Percentiles rank a stretch among this genome's conserved stretches.
Conservation (phyloP, 2,888 invertebrate genomes). For the Drosophila paramelanica region DNA sequence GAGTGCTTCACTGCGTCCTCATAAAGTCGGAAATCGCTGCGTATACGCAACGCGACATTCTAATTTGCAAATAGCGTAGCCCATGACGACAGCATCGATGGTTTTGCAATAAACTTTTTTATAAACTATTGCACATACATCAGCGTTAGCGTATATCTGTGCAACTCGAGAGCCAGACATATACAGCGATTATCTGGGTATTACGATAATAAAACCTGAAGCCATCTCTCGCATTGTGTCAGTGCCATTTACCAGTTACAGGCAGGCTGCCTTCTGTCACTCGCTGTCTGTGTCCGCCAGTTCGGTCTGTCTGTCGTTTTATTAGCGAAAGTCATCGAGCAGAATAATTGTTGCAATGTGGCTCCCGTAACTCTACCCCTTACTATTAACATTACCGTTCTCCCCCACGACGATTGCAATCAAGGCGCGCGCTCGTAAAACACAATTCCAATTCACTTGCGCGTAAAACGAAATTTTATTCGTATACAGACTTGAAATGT, state of each 20-base stretch:
- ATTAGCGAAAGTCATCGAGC: slow-evolving; percentile 83
- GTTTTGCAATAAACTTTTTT: slow-evolving; percentile 55
- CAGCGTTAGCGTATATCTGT: slow-evolving; percentile 18
- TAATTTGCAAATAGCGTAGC: slow-evolving; percentile 46
- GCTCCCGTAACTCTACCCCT: slow-evolving; percentile 29
- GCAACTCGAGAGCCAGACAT: slow-evolving; percentile 20
- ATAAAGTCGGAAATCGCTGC: slow-evolving; percentile 9
- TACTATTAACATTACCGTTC: slow-evolving; percentile 31
- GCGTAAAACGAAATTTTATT: slow-evolving; percentile 66
- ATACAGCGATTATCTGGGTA: slow-evolving; percentile 61
- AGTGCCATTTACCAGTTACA: slow-evolving; percentile 40
- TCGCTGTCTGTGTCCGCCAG: slow-evolving; percentile 15
- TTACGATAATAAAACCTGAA: slow-evolving; percentile 67
- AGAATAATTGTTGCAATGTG: slow-evolving; percentile 81
- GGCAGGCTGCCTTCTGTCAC: slow-evolving; percentile 38
- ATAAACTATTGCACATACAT: slow-evolving; percentile 42
- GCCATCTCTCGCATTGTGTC: slow-evolving; percentile 44
- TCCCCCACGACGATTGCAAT: slow-evolving; percentile 49
- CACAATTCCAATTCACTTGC: slow-evolving; percentile 71
- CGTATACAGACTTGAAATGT: slow-evolving; percentile 19
- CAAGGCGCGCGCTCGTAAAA: slow-evolving; percentile 70
- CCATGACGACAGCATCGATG: slow-evolving; percentile 27
- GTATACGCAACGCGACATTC: slow-evolving; percentile 57
- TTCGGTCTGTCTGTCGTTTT: slow-evolving; percentile 55
- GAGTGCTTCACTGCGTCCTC: slow-evolving; percentile 3